Conservation (phyloP, 2,797 vertebrate species). For the Crocodylus rhombifer region DNA sequence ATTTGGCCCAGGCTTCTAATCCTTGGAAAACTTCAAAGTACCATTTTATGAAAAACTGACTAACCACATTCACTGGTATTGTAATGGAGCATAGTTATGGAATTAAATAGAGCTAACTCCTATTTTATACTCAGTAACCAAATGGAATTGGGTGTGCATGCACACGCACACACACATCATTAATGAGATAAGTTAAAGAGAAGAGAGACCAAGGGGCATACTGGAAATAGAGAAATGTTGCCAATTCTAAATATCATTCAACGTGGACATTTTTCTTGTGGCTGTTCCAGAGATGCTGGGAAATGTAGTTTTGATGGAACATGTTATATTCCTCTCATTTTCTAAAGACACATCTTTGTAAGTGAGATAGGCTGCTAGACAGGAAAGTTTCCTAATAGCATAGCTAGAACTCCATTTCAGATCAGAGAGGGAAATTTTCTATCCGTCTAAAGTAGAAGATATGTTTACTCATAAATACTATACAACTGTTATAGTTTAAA, state of each 20-base stretch:
- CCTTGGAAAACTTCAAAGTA: background rate
- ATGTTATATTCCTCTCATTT: background rate
- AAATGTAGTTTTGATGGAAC: background rate
- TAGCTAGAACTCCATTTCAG: background rate
- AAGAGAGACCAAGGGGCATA: background rate
- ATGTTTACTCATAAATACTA: background rate
- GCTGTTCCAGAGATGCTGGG: background rate
- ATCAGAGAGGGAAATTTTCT: background rate
- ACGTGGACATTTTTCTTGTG: rapidly evolving
- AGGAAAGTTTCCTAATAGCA: background rate
- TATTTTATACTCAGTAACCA: background rate
- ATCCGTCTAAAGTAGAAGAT: background rate
- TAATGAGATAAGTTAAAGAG: background rate
- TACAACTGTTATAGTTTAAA: background rate
- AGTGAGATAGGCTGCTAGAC: background rate
- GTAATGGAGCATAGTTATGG: background rate
- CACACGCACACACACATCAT: background rate
- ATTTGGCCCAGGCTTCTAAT: background rate
- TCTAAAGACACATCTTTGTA: background rate
- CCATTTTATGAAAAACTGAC: background rate
- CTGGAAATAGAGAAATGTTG: background rate
- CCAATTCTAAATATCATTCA: background rate
- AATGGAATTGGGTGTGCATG: too few species aligned
- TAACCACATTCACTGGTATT: background rate
- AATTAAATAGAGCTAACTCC: background rate